A percentile compares a stretch with the other conserved stretches of the same genome.
Evolutionary conservation across 2,888 invertebrate species (phyloP).

Genomic region (Hirtodrosophila trivittata): DNA sequence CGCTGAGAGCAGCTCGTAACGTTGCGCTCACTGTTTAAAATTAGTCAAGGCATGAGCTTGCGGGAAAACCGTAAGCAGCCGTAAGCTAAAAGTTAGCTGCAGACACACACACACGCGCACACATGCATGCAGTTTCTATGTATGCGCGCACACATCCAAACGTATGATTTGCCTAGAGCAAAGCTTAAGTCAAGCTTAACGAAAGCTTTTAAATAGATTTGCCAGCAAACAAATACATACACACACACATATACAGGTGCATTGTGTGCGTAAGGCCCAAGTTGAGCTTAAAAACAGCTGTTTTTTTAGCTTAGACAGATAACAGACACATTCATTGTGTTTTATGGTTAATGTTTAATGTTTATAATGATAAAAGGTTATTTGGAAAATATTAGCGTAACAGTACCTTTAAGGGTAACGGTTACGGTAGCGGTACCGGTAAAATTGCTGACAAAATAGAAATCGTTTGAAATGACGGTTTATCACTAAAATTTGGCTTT

Average conservation of each 20-base stretch:
- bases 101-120: not conserved
- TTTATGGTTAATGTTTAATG: too few species aligned
- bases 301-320: too few species aligned
- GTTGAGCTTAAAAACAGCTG: slow-evolving; percentile 13
- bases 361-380: too few species aligned
- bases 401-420: too few species aligned
- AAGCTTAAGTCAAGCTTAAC: not conserved
- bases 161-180: not conserved
- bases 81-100: slow-evolving; percentile 3
- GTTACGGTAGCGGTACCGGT: too few species aligned
- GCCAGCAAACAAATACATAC: too few species aligned
- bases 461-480: not conserved
- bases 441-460: too few species aligned
- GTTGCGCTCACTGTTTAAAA: slow-evolving; percentile 21
- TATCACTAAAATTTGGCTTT: slow-evolving; percentile 42
- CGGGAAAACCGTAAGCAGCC: slow-evolving; percentile 19
- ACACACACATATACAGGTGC: too few species aligned
- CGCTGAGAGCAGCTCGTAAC: slow-evolving; percentile 15
- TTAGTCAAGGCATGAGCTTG: slow-evolving; percentile 8
- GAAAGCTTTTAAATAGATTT: not conserved
- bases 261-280: too few species aligned
- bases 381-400: too few species aligned
- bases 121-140: too few species aligned
- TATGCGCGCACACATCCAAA: not conserved
- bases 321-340: too few species aligned